phyloP scores from a whole-genome alignment of 1,140 invertebrate species.

The Zelostemma sp. region DNA sequence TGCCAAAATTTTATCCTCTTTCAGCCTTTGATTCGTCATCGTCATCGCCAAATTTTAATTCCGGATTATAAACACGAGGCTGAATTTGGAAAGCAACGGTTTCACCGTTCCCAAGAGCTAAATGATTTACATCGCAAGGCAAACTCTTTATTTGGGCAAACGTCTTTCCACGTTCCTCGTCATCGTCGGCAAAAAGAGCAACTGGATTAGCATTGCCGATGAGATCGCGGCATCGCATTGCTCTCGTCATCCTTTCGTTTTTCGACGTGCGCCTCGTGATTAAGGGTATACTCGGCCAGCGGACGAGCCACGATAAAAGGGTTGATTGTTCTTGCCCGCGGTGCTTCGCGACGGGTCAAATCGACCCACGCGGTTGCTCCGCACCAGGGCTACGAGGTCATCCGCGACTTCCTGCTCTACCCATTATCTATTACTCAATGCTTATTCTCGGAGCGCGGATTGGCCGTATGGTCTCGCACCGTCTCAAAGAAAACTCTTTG shows the following conservation, averaged over 20 bases:
- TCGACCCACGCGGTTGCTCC: conserved; percentile 53
- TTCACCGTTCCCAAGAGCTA: no score
- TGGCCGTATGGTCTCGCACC: conserved; percentile 28
- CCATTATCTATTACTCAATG: conserved; percentile 52
- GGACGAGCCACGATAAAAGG: conserved; percentile 45
- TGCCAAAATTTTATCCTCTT: background rate
- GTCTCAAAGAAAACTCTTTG: conserved; percentile 25
- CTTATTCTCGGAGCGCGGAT: conserved; percentile 30
- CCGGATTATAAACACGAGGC: no score
- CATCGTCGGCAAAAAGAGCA: background rate
- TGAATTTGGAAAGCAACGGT: no score
- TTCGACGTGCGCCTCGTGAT: conserved; percentile 24
- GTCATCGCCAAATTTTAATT: no score
- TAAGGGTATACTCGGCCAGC: conserved; percentile 24
- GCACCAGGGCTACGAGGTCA: conserved; percentile 52
- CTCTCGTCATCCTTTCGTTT: conserved; percentile 33
- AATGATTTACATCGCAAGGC: no score
- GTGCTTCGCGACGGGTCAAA: conserved; percentile 42
- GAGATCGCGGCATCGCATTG: conserved; percentile 17
- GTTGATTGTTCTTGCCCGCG: conserved; percentile 44
- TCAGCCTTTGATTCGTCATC: no score
- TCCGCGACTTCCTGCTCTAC: conserved; percentile 55
- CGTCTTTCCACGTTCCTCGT: background rate
- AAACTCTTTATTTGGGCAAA: no score
- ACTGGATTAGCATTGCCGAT: conserved; percentile 12